A percentile compares a stretch with the other conserved stretches of the same genome.
Conservation (phyloP, 2,888 invertebrate genomes). For the Pyralis farinalis region DNA sequence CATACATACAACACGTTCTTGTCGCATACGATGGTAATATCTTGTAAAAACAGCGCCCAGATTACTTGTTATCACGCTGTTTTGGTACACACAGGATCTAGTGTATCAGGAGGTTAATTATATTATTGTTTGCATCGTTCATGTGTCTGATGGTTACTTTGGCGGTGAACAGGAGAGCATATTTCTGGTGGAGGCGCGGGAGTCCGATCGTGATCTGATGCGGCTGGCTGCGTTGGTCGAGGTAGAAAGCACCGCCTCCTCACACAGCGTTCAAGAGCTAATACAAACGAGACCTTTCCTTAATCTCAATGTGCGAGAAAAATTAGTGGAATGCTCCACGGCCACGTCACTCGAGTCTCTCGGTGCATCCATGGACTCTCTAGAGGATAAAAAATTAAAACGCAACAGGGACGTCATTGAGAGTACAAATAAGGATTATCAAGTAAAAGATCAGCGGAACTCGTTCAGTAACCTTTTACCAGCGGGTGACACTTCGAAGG, state of each 20-base stretch:
- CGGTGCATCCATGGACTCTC: conserved; percentile 50
- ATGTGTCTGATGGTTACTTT: conserved; percentile 11
- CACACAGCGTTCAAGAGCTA: conserved; percentile 17
- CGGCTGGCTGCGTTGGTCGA: conserved; percentile 47
- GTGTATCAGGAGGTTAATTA: background rate
- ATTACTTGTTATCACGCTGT: no score
- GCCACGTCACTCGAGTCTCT: conserved; percentile 81
- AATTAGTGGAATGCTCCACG: conserved; percentile 55
- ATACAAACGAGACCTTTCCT: conserved; percentile 34
- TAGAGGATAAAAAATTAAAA: conserved; percentile 38
- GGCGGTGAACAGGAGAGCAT: conserved; percentile 85
- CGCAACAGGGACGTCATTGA: conserved; percentile 34
- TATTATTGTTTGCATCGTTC: background rate
- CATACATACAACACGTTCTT: no score
- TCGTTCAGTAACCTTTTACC: conserved; percentile 51
- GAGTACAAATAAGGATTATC: conserved; percentile 44
- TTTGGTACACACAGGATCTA: conserved; percentile 1
- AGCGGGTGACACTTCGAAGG: conserved; percentile 40
- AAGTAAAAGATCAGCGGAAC: conserved; percentile 54
- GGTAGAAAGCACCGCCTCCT: conserved; percentile 23
- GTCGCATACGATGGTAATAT: no score
- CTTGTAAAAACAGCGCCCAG: no score
- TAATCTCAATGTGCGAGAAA: conserved; percentile 44
- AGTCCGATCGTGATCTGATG: conserved; percentile 85
- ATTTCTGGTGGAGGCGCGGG: conserved; percentile 89